Conservation (phyloP, 2,888 invertebrate genomes). For the Gisinianus flammeolus region DNA sequence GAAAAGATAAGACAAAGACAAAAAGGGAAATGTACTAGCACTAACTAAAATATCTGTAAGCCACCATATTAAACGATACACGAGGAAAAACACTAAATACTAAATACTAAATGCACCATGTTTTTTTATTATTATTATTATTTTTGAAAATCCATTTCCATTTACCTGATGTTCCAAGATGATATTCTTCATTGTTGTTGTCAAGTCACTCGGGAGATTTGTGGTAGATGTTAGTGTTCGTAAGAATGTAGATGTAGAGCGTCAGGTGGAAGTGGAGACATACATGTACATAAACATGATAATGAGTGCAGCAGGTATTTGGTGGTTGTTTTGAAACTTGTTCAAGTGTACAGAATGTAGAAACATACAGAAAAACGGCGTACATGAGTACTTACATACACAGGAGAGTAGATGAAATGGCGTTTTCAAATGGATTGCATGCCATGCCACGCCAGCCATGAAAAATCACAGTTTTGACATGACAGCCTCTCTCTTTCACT, state of each 20-base stretch:
- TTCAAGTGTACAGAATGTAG: too few relatives aligned
- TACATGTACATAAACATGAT: too few relatives aligned
- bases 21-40: not conserved
- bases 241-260: not conserved
- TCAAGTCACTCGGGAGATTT: not conserved
- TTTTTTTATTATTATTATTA: too few relatives aligned
- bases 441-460: conserved; percentile 42
- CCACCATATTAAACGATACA: not conserved
- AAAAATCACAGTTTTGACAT: conserved; percentile 58
- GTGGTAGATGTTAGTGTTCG: not conserved
- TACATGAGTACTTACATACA: too few relatives aligned
- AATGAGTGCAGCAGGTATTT: too few relatives aligned
- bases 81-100: not conserved
- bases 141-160: not conserved
- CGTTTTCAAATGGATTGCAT: conserved; percentile 34
- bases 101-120: not conserved
- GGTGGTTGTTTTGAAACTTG: conserved; percentile 8
- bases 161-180: not conserved
- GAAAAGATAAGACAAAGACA: not conserved
- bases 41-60: not conserved
- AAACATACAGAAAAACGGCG: too few relatives aligned
- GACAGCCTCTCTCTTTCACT: conserved; percentile 45
- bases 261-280: not conserved
- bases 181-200: not conserved
- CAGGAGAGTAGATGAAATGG: conserved; percentile 15